Base-by-base conservation (phyloP, 2,797 vertebrate species). In the Scolopax rusticola region DNA sequence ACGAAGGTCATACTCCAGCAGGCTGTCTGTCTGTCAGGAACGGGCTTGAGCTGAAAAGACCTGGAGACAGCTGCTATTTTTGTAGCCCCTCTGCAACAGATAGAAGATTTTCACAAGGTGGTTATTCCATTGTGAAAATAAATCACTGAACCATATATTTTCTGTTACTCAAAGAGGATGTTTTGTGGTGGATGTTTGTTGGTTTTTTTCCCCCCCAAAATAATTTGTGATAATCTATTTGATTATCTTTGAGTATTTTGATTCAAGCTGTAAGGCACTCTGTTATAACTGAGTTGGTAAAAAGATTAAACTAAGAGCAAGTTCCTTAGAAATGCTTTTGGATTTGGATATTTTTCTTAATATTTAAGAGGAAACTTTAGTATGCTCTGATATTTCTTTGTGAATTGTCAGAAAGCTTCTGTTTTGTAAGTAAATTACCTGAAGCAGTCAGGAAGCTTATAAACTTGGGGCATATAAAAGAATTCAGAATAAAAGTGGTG, bases 191-290 rank as follows among this genome's bases (percentile, higher is more conserved):
- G 18, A 27, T 23, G 33, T 11, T 17, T 12, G 51, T 36, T 17
- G 36, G 36, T 19, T 9, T 21, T 17, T 43, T 43, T 43, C 15
- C 8, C 9, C 7, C 0, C 1, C 1, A 20, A 45, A 54, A 24
- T 20, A 40, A 47, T 32, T 54, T 60, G 43, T 86, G 38, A 41
- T 71, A 7, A 71, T 41, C 17, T 63, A 45, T 25, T 60, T 65
- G 19, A 18, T 57, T 74, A 38, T 76, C 33, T 32, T 57, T 30
- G 15, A 11, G 25, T 45, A 10, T 65, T 81, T 85, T 63, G n/a
- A 68, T 57, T 78, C 50, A 85, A 84, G 19, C 20, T 70, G 11
- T 25, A 70, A 77, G 23, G 5, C 7, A 33, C 6, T 57, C 11
- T 75, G 7, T 68, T 78, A 8, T n/a, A 84, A 59, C 17, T 69